Evolutionary conservation across 1,140 invertebrate genomes (phyloP).

Genomic region (Drosophila ananassae): DNA sequence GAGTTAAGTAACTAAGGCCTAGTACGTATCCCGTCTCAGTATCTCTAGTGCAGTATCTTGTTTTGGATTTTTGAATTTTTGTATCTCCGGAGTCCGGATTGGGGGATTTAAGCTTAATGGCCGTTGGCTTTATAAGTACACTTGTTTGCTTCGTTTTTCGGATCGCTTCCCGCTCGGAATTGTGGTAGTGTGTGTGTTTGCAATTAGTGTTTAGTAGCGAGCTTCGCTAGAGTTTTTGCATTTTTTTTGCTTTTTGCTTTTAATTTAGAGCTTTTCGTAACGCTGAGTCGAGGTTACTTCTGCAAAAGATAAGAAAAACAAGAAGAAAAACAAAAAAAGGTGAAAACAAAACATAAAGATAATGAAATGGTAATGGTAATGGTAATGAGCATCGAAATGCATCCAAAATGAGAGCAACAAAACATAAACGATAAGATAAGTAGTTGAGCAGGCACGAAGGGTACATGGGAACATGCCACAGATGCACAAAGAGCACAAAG

Average conservation of each 20-base stretch:
- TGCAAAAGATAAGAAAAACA: slow-evolving; percentile 88
- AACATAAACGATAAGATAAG: slow-evolving; percentile 61
- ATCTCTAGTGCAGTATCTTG: background rate
- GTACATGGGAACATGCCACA: slow-evolving; percentile 28
- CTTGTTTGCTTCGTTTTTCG: slow-evolving; percentile 61
- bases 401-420: slow-evolving; percentile 45
- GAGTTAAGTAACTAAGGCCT: slow-evolving; percentile 72
- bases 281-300: slow-evolving; percentile 94
- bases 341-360: slow-evolving; percentile 66
- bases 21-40: slow-evolving; percentile 48
- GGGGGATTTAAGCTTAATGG: slow-evolving; percentile 14
- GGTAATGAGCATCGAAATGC: slow-evolving; percentile 35
- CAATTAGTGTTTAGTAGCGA: slow-evolving; percentile 55
- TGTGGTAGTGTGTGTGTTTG: slow-evolving; percentile 41
- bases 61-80: background rate
- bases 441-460: slow-evolving; percentile 39
- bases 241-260: slow-evolving; percentile 28
- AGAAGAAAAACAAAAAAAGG: slow-evolving; percentile 60
- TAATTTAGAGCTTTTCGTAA: slow-evolving; percentile 93
- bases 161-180: slow-evolving; percentile 25
- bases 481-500: slow-evolving; percentile 25
- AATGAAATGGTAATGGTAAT: slow-evolving; percentile 46
- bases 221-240: slow-evolving; percentile 46
- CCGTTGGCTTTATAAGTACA: slow-evolving; percentile 64
- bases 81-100: slow-evolving; percentile 22